A percentile compares a stretch with the other conserved stretches of the same genome.
phyloP scores from a whole-genome alignment of 64 coral and sea anemone species.

The Porites lutea region DNA sequence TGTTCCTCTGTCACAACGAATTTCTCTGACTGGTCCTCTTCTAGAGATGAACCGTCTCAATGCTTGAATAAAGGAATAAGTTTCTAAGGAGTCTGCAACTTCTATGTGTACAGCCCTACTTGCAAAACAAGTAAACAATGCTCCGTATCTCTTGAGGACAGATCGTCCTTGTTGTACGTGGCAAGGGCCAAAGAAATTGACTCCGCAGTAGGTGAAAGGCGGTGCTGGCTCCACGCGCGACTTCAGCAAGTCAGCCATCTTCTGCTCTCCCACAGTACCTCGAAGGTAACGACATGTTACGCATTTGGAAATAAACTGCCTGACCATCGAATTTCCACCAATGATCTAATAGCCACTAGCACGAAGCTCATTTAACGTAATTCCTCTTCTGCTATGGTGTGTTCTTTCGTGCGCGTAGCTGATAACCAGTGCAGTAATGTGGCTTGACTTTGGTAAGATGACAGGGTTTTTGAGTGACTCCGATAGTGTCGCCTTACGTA shows the following conservation, averaged over 20 bases:
- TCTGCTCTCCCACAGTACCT: conserved; percentile 36
- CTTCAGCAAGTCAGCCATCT: conserved; percentile 67
- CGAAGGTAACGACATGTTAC: conserved; percentile 55
- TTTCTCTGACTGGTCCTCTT: background rate
- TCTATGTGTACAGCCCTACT: conserved; percentile 36
- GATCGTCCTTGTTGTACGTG: conserved; percentile 8
- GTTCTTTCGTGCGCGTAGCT: conserved; percentile 28
- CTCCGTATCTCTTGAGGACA: conserved; percentile 60
- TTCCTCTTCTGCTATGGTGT: conserved; percentile 56
- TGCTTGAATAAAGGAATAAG: conserved; percentile 16
- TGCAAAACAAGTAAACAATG: conserved; percentile 32
- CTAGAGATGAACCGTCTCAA: background rate
- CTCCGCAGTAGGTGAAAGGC: conserved; percentile 54
- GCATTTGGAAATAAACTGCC: conserved; percentile 49
- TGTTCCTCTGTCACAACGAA: conserved; percentile 13
- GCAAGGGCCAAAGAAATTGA: conserved; percentile 34
- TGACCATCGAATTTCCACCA: conserved; percentile 28
- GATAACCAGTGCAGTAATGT: conserved; percentile 48
- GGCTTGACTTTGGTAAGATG: conserved; percentile 43
- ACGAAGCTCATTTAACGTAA: conserved; percentile 46
- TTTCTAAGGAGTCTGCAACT: conserved; percentile 48
- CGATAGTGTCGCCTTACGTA: conserved; percentile 5
- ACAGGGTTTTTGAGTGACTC: conserved; percentile 3
- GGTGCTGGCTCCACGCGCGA: conserved; percentile 41
- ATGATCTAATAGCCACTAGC: conserved; percentile 8